phyloP scores from a whole-genome alignment of 2,113 vertebrate species.

The Pseudopodoces humilis region DNA sequence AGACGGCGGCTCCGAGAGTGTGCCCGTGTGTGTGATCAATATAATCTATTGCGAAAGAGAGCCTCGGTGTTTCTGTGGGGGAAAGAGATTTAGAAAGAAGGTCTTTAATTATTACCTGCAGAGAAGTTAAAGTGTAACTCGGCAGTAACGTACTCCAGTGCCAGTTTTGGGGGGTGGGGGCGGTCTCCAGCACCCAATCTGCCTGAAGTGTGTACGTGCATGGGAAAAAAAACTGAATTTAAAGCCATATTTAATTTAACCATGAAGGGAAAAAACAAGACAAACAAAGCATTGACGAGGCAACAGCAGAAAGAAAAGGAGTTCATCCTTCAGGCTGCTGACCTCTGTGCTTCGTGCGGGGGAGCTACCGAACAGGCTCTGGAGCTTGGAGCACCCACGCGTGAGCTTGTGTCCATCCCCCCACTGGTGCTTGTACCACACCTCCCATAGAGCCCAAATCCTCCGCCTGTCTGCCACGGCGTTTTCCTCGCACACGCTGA shows the following conservation, averaged over 20 bases:
- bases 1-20: accelerated
- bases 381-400: background rate
- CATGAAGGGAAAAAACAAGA: background rate
- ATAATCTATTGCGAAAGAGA: conserved; percentile 3
- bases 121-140: conserved; percentile 63
- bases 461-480: background rate
- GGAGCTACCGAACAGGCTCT: background rate
- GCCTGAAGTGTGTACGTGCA: background rate
- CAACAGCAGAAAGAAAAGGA: background rate
- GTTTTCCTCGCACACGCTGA: background rate
- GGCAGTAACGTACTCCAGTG: conserved; percentile 16
- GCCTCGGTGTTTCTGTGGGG: background rate
- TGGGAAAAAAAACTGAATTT: background rate
- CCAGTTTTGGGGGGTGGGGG: background rate
- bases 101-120: conserved; percentile 65
- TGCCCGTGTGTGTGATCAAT: background rate
- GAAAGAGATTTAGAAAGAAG: conserved; percentile 54
- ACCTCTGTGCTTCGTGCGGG: background rate
- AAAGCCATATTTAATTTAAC: background rate
- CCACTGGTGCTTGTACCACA: background rate
- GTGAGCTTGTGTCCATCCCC: background rate
- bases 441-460: background rate
- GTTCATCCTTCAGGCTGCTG: background rate
- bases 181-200: background rate
- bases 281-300: background rate